Base-by-base conservation (phyloP, 2,797 vertebrate genomes). In the Chiroxiphia lanceolata region DNA sequence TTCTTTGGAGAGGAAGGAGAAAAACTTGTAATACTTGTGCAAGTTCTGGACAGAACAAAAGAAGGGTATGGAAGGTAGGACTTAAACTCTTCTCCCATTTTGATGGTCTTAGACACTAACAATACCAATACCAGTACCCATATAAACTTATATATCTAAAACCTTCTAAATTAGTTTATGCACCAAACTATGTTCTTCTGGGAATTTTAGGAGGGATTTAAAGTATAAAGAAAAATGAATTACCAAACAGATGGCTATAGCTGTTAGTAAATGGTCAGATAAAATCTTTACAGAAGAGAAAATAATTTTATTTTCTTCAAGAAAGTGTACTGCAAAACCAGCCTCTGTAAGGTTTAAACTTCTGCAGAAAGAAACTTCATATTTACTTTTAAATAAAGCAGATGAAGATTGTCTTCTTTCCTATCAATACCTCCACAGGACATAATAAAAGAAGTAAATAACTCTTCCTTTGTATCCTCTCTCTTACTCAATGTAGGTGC, bases 381-480 rank as follows among this genome's bases (percentile, higher is more conserved):
- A 75, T 91, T 93, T 92, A 63, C 1, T 36, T 45, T 80, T 70
- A 91, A 90, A 92, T 45, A 87, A 89, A 82, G 25, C 21, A 93
- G 23, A 50, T 6, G 8, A 95, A 93, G 36, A 48, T 42, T 56
- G 6, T 25, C 21, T 57, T 81, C 33, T 84, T 90, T 93, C 34
- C 45, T 79, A 83, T 84, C 93, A 95, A 76, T 23, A 89, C 9
- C n/a, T 95, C 45, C 68, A 29, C 29, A 90, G 42, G 70, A 91
- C 31, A 87, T 29, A 38, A 76, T n/a, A 22, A 56, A 54, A 70
- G 45, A 22, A 2, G 4, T 44, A 27, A 27, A 8, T 5, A 19
- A 13, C 19, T 14, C 25, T 83, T 83, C 53, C 33, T 72, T 83
- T 63, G 12, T 36, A 50, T 84, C 25, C 12, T 90, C 38, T 77